Conservation (phyloP, 2,888 invertebrate genomes). For the Amphipoea lucens region DNA sequence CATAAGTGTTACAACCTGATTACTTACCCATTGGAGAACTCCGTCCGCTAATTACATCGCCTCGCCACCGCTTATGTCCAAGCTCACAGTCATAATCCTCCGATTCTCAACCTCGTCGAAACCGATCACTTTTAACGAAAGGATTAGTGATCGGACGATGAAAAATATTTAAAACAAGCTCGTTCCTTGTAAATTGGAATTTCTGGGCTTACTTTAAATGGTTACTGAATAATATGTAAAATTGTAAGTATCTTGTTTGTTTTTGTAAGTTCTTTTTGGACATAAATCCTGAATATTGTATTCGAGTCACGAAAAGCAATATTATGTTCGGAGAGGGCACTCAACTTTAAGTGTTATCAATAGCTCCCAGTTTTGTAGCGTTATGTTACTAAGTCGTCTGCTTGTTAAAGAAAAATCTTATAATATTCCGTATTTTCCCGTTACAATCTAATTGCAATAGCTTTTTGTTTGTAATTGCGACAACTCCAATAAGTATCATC, state of each 20-base stretch:
- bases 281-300: slow-evolving; percentile 48
- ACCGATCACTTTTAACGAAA: slow-evolving; percentile 34
- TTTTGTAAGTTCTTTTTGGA: slow-evolving; percentile 29
- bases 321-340: slow-evolving; percentile 25
- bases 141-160: slow-evolving; percentile 25
- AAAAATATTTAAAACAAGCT: slow-evolving; percentile 43
- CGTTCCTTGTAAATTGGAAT: slow-evolving; percentile 38
- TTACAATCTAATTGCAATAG: not conserved
- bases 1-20: not conserved
- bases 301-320: slow-evolving; percentile 44
- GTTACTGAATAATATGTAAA: slow-evolving; percentile 32
- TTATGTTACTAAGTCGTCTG: not conserved
- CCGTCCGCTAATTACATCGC: not conserved
- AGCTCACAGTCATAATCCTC: slow-evolving; percentile 2
- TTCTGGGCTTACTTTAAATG: slow-evolving; percentile 30
- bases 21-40: not conserved
- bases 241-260: slow-evolving; percentile 28
- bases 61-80: slow-evolving; percentile 10
- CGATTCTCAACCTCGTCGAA: slow-evolving; percentile 19
- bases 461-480: not conserved
- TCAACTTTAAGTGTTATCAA: slow-evolving; percentile 37
- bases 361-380: not conserved
- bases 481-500: not conserved
- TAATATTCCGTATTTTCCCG: not conserved
- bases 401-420: not conserved